Base-by-base conservation (phyloP, 2,888 invertebrate genomes). In the Pandemis corylana region DNA sequence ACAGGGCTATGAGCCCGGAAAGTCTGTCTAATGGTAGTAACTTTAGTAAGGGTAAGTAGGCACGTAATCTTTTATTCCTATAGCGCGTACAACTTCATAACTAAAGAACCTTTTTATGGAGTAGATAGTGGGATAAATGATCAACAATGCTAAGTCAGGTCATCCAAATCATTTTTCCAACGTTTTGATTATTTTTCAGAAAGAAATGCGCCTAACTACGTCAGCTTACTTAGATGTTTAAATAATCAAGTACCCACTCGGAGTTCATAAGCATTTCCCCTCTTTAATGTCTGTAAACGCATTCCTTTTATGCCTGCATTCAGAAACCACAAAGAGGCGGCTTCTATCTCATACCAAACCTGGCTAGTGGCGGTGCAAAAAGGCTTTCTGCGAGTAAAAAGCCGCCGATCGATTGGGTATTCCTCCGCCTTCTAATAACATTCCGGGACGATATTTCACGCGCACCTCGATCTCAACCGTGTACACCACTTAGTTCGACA, bases 391-490 rank as follows among this genome's bases (percentile, higher is more conserved):
- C 82, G 82, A 77, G 82, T 84, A 84, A 85, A 87, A 86, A 85
- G 84, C 85, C 83, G 79, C 76, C 84, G 85, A 91, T 91, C 92
- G 90, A 90, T 91, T 83, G 85, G 83, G 85, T 87, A 87, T 88
- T 85, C 85, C 84, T 82, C 81, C 82, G 85, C 86, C 82, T 87
- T 91, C 89, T 91, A 91, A 92, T 92, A 92, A 91, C 90, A 92
- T 91, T 91, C 90, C 90, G 83, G 84, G 81, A 75, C 83, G 78
- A 85, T 86, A 85, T 85, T 84, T 85, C 80, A 86, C 83, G 77
- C 78, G 81, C 83, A 81, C 81, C 82, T 82, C 81, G 81, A 79
- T 81, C 81, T 80, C 80, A 72, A 67, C 72, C 77, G 70, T 81
- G 83, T 85, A 84, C 83, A 81, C 82, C 85, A 85, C 85, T 85